Conservation (phyloP, 2,113 vertebrate species). For the Nyctibius bracteatus region DNA sequence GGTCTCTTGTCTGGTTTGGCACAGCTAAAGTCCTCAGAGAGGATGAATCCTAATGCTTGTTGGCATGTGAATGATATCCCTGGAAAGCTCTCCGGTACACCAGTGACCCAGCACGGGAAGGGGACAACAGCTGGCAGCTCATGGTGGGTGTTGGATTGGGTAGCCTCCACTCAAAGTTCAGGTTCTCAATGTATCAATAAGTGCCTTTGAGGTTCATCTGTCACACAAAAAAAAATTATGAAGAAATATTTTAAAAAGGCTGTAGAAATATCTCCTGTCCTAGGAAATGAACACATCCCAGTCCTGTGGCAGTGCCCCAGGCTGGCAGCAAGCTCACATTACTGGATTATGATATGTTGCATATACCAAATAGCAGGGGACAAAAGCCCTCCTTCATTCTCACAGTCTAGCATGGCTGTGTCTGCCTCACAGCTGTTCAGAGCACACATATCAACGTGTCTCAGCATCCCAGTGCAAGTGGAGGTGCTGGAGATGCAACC, state of each 20-base stretch:
- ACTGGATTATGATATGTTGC: not conserved
- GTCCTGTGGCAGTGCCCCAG: not conserved
- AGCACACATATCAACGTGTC: not conserved
- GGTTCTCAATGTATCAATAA: not conserved
- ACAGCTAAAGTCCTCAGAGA: not conserved
- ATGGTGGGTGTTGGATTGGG: not conserved
- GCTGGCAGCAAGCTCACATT: slow-evolving; percentile 14
- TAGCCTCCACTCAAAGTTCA: not conserved
- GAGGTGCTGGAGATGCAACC: not conserved
- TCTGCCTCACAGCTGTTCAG: slow-evolving; percentile 33
- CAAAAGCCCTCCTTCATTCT: not conserved
- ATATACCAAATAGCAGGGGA: not conserved
- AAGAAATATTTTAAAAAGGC: not conserved
- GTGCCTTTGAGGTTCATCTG: not conserved
- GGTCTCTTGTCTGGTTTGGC: not conserved
- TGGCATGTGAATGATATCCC: not conserved
- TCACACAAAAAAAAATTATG: not conserved
- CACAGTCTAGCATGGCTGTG: not conserved
- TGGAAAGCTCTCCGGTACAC: not conserved
- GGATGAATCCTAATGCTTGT: not conserved
- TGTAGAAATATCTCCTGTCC: not conserved
- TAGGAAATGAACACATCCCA: not conserved
- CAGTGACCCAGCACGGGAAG: not conserved
- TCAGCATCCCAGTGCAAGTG: not conserved
- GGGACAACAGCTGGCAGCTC: not conserved